A percentile compares a stretch with the other conserved stretches of the same genome.
These are phyloP conservation scores for Drosophila lowei DNA, from an alignment of 1,140 invertebrate genomes.

Conservation along the genomic window DNA sequence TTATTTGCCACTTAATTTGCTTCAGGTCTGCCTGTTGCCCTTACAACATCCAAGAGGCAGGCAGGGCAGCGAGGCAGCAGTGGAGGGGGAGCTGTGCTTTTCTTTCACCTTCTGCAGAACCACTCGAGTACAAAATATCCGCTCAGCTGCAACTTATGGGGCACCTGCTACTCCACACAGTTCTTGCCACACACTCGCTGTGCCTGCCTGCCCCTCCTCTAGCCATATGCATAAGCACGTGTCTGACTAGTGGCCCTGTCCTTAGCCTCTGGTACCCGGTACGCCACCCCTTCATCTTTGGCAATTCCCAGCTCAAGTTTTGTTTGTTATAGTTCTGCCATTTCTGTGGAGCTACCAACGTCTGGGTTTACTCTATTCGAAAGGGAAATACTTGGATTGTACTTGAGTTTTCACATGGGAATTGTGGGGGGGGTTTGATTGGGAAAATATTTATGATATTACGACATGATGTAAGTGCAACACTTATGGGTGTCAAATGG, in stretches of 20 bases:
- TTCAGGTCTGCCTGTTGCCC: conserved; percentile 28
- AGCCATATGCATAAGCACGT: conserved; percentile 70
- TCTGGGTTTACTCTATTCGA: neutral
- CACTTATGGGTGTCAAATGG: too few species aligned
- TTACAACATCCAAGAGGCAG: conserved; percentile 1
- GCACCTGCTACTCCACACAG: conserved; percentile 19
- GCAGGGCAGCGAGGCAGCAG: too few species aligned
- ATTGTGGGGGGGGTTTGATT: too few species aligned
- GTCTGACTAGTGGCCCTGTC: conserved; percentile 22
- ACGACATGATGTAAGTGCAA: too few species aligned
- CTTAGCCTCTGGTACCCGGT: conserved; percentile 30
- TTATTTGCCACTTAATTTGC: conserved; percentile 79
- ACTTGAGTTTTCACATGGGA: too few species aligned
- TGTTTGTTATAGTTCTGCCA: neutral
- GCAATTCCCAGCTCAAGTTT: conserved; percentile 2
- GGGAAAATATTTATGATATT: too few species aligned
- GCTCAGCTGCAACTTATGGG: conserved; percentile 71
- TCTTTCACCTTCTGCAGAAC: conserved; percentile 35
- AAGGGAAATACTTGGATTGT: neutral
- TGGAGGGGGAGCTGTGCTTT: neutral
- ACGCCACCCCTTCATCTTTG: conserved; percentile 8
- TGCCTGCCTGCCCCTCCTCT: neutral
- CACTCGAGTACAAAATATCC: conserved; percentile 71
- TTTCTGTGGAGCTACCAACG: too few species aligned
- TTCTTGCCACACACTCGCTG: neutral